These are phyloP conservation scores for Aselliscus stoliczkanus DNA, from an alignment of 2,797 vertebrate genomes.

Conservation along the genomic window DNA sequence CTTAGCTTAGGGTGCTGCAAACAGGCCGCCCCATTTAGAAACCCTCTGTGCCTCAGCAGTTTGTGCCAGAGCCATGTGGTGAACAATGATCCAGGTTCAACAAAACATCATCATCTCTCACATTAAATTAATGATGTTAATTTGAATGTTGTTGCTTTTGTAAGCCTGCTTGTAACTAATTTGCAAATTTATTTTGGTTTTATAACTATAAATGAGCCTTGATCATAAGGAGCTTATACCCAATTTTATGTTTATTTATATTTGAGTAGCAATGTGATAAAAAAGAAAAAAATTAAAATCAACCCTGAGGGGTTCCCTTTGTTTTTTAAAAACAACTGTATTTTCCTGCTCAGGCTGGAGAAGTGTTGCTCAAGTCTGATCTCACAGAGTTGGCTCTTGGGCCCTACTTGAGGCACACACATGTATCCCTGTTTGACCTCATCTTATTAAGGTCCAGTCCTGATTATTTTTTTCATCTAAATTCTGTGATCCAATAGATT, in stretches of 20 bases:
- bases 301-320: not conserved
- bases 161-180: constrained; percentile 67
- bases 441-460: not conserved
- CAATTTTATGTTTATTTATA: constrained; percentile 55
- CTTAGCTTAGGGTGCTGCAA: not conserved
- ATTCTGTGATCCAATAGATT: not conserved
- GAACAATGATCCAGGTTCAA: constrained; percentile 36
- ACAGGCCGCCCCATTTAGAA: not conserved
- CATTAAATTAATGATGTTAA: constrained; percentile 71
- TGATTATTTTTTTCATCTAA: not conserved
- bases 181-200: constrained; percentile 64
- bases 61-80: not conserved
- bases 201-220: constrained; percentile 49
- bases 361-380: not conserved
- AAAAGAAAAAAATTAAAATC: not conserved
- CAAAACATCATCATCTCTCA: constrained; percentile 59
- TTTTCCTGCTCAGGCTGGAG: not conserved
- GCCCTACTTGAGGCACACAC: not conserved
- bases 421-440: not conserved
- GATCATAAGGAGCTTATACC: constrained; percentile 29
- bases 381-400: not conserved
- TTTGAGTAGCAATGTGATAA: constrained; percentile 38
- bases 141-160: constrained; percentile 65
- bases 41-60: not conserved
- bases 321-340: not conserved